Evolutionary conservation across 2,797 vertebrate genomes (phyloP).

Genomic region (Neopelma chrysocephalum): DNA sequence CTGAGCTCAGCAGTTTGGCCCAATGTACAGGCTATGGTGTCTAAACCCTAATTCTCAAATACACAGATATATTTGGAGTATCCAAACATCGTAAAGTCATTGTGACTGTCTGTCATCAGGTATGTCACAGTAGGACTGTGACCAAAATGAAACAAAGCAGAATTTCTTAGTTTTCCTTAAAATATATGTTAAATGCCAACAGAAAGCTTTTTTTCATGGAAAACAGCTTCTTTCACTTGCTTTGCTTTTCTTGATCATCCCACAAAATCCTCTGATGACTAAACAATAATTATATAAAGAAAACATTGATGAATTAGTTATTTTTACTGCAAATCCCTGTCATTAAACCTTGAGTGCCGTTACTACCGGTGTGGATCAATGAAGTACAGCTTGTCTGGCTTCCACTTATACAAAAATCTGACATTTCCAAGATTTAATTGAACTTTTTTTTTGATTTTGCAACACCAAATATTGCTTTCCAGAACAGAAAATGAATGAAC

Average conservation of each 20-base stretch:
- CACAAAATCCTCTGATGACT: not conserved
- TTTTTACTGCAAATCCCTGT: not conserved
- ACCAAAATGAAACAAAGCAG: not conserved
- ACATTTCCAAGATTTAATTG: not conserved
- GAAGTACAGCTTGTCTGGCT: not conserved
- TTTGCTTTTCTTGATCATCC: not conserved
- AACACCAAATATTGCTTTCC: not conserved
- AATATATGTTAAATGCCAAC: not conserved
- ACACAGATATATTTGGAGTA: not conserved
- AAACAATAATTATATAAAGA: constrained; percentile 1
- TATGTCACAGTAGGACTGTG: not conserved
- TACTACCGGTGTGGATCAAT: not conserved
- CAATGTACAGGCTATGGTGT: not conserved
- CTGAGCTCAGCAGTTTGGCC: not conserved
- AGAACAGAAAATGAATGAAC: not conserved
- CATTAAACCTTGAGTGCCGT: not conserved
- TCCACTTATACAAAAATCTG: not conserved
- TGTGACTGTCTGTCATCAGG: not conserved
- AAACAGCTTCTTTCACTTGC: not conserved
- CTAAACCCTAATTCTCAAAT: not conserved
- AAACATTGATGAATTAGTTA: not conserved
- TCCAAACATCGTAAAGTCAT: not conserved
- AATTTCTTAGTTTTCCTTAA: not conserved
- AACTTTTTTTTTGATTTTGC: not conserved
- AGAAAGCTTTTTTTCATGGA: not conserved